phyloP scores from a whole-genome alignment of 2,797 vertebrate species.

The Lacerta agilis region DNA sequence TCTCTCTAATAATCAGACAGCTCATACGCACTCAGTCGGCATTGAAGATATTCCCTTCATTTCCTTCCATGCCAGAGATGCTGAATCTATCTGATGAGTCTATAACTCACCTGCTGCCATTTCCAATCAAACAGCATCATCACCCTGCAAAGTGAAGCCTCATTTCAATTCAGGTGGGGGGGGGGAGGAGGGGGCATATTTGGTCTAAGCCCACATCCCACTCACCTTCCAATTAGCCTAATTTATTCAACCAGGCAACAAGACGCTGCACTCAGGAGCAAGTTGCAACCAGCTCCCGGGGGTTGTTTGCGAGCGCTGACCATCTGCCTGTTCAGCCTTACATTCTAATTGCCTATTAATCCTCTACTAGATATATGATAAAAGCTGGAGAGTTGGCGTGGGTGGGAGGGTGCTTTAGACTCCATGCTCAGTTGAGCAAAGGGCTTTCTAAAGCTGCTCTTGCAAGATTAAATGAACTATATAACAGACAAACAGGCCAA shows the following conservation, averaged over 20 bases:
- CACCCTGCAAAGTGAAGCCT: background rate
- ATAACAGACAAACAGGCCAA: background rate
- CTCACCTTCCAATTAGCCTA: too few species aligned
- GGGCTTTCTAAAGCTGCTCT: background rate
- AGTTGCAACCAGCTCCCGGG: background rate
- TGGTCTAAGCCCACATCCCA: background rate
- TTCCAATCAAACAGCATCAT: too few species aligned
- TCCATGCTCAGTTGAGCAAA: background rate
- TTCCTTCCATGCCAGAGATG: background rate
- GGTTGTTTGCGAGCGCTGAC: background rate
- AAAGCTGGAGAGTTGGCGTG: background rate
- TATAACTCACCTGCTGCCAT: background rate
- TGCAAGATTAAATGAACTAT: too few species aligned
- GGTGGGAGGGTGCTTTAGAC: background rate
- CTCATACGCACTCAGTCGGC: background rate
- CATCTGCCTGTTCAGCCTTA: background rate
- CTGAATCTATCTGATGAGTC: background rate
- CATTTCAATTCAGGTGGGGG: background rate
- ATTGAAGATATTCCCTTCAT: background rate
- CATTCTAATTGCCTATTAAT: background rate
- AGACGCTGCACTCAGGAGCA: background rate
- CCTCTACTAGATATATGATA: background rate
- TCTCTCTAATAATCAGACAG: background rate
- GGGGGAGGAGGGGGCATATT: background rate
- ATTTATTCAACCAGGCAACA: background rate